Evolutionary conservation across 2,797 vertebrate species (phyloP).

Genomic region (Cephalopachus bancanus): DNA sequence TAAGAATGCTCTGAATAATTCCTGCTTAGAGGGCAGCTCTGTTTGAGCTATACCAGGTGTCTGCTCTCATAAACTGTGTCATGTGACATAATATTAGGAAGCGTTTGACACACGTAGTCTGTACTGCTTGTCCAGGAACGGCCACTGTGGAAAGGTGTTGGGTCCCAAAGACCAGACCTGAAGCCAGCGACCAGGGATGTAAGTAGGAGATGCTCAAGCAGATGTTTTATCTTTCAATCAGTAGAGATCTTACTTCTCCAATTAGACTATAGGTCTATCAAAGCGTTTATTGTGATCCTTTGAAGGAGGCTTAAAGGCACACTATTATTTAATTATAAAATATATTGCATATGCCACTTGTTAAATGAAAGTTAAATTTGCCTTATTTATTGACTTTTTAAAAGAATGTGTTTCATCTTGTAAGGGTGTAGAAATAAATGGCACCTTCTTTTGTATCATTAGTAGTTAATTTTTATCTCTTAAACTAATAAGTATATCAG

Average conservation of each 20-base stretch:
- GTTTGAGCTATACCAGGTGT: not conserved
- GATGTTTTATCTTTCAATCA: not conserved
- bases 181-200: not conserved
- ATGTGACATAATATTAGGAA: not conserved
- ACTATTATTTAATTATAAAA: constrained; percentile 57
- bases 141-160: not conserved
- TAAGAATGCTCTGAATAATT: constrained; percentile 15
- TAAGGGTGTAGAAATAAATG: not conserved
- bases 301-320: constrained; percentile 64
- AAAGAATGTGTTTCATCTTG: not conserved
- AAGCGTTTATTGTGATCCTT: not conserved
- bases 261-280: not conserved
- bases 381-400: constrained; percentile 14
- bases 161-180: not conserved
- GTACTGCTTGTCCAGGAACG: not conserved
- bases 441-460: not conserved
- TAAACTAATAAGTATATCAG: too few species aligned
- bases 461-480: constrained; percentile 49
- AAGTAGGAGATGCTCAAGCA: not conserved
- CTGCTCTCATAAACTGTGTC: not conserved
- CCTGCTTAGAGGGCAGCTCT: constrained; percentile 30
- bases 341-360: constrained; percentile 14
- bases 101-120: not conserved
- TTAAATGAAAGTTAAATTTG: constrained; percentile 52
- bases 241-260: not conserved